Conservation (phyloP, 1,140 invertebrate genomes). For the Solenopsis fugax region DNA sequence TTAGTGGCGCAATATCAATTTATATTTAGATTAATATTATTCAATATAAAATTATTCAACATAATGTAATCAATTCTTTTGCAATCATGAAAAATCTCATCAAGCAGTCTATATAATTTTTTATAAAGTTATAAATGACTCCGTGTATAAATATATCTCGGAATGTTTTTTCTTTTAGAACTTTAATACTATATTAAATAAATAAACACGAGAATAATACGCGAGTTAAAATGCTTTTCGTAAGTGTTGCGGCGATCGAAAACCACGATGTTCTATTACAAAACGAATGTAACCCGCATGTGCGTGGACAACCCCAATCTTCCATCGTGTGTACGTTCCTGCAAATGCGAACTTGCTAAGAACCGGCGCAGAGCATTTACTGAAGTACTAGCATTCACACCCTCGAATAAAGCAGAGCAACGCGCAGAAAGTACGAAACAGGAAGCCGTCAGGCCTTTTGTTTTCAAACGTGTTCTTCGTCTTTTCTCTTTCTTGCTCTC, state of each 20-base stretch:
- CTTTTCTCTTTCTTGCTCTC: conserved; percentile 10
- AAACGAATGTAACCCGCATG: conserved; percentile 12
- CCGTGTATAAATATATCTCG: background rate
- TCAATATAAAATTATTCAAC: too few species aligned
- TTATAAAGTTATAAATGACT: background rate
- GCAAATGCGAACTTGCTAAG: background rate
- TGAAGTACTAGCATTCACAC: conserved; percentile 72
- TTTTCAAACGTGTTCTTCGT: conserved; percentile 30
- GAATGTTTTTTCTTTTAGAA: background rate
- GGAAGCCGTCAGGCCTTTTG: conserved; percentile 67
- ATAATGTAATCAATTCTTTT: conserved; percentile 12
- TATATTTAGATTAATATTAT: too few species aligned
- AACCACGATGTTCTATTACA: background rate
- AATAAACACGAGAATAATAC: background rate
- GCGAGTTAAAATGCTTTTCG: background rate
- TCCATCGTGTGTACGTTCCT: background rate
- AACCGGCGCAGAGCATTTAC: conserved; percentile 64
- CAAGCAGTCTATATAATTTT: background rate
- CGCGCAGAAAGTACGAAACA: conserved; percentile 55
- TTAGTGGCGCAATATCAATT: too few species aligned
- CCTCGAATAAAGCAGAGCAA: conserved; percentile 44
- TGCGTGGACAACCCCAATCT: conserved; percentile 8
- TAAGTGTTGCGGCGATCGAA: background rate
- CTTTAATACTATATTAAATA: background rate
- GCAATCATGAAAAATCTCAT: background rate